Base-by-base conservation (phyloP, 1,140 invertebrate genomes). In the Leptinotarsa defecta region DNA sequence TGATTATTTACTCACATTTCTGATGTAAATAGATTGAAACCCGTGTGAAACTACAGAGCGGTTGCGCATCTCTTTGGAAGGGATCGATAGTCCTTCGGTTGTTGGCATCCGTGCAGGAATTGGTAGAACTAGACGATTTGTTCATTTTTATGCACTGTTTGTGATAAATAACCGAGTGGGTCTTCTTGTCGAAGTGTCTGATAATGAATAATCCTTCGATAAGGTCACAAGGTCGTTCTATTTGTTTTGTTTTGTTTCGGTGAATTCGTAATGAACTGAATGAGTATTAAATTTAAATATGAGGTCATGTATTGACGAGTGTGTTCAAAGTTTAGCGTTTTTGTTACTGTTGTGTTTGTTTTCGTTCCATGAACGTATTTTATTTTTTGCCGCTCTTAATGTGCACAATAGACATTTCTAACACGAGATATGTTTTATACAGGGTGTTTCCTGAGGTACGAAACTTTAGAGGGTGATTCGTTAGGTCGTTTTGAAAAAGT, bases 41-140 rank as follows among this genome's bases (percentile, higher is more conserved):
- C 48, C n/a, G 73, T n/a, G 48, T 61, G 52, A 69, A 48, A 71
- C 65, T 13, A 43, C 48, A 62, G 52, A 43, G 52, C 67, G n/a
- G 67, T 52, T 75, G 74, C 74, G 74, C 74, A 63, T 61, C 48
- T 43, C 68, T 48, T 61, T 52, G 52, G n/a, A 24, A 63, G 13
- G 68, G 48, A 75, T 68, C 65, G 27, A 68, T 68, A 34, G n/a
- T 43, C 65, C 65, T 68, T 24, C 65, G 8, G 65, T 24, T 68
- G 65, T 68, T 68, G 65, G 24, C 65, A 68, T 19, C n/a, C 0
- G 20, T 17, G 24, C 65, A 24, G 65, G 65, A 8, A 24, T 68
- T 68, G 65, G 43, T 15, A 68, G 65, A 24, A 68, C n/a, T 68
- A 68, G 52, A 13, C 52, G 52, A 57, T 57, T n/a, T 57, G 52